These are phyloP conservation scores for Anguilla marmorata DNA, from an alignment of 2,797 vertebrate species.

Conservation along the genomic window DNA sequence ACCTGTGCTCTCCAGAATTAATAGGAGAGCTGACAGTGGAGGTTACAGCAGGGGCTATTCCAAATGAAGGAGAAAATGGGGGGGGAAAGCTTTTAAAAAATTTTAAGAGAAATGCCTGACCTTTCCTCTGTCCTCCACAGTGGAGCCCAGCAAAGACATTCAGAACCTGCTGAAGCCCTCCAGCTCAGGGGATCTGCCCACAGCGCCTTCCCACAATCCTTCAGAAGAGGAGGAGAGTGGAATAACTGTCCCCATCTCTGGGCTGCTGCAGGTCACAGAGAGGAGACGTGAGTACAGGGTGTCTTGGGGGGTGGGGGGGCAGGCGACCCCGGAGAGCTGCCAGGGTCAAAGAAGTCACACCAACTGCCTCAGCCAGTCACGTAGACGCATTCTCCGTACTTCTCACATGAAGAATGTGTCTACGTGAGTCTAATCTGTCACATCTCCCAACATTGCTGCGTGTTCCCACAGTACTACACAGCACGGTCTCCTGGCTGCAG, in stretches of 20 bases:
- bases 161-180: slow-evolving; percentile 72
- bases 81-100: not conserved
- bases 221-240: slow-evolving; percentile 73
- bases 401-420: not conserved
- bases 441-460: not conserved
- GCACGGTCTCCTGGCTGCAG: not conserved
- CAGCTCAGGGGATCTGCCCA: slow-evolving; percentile 68
- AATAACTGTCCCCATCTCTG: slow-evolving; percentile 75
- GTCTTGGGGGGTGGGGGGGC: not conserved
- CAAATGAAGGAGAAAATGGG: not conserved
- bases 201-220: slow-evolving; percentile 66
- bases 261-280: slow-evolving; percentile 89
- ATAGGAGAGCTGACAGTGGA: not conserved
- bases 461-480: not conserved
- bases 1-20: not conserved
- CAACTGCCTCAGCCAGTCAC: not conserved
- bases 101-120: not conserved
- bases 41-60: not conserved
- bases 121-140: slow-evolving; percentile 15
- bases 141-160: slow-evolving; percentile 80
- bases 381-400: not conserved
- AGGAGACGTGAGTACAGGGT: slow-evolving; percentile 83
- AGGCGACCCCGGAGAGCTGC: too few relatives aligned
- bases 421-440: too few relatives aligned
- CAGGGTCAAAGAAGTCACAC: not conserved